Base-by-base conservation (phyloP, 2,888 invertebrate genomes). In the Mechanitis messenoides region DNA sequence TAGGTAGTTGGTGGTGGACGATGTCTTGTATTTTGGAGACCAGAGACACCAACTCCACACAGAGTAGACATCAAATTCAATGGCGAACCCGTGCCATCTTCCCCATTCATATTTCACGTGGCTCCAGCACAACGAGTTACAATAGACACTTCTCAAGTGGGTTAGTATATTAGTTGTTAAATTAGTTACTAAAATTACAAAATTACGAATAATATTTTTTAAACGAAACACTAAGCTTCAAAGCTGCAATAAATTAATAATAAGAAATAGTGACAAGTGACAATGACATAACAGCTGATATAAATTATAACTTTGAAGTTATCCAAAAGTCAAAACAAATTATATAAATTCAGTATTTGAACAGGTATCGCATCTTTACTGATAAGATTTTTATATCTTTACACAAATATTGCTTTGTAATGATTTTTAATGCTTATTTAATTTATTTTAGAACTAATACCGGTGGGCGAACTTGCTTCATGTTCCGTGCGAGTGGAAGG, bases 31-130 rank as follows among this genome's bases (percentile, higher is more conserved):
- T 97, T 96, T 67, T 98, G 98, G 90, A 96, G 97, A 31, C 98
- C 98, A 50, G 97, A 97, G 83, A 93, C 94, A 70, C 93, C 97
- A 2, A 96, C 96, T 72, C 94, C 97, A 35, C 98, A 98, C 85
- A 92, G 96, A 74, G 97, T 98, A 70, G 97, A 97, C 83, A 97
- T 98, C 63, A 97, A 97, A 87, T 98, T 98, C 85, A 98, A 98
- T 81, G 97, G 97, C 56, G 97, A 97, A 84, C 96, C 97, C 33
- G 97, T 98, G 38, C 93, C 95, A 64, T 96, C 96, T 68, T 97
- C 97, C 74, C 97, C 97, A 6, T 97, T 97, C 73, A 93, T 96
- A 53, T 97, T 97, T 77, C 93, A 96, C 69, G 89, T 90, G 46
- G 84, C 87, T 6, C 87, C 90, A 58, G 88, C 89, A 47, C 90